Conservation (phyloP, 2,888 invertebrate genomes). For the Apocheima hispidaria region DNA sequence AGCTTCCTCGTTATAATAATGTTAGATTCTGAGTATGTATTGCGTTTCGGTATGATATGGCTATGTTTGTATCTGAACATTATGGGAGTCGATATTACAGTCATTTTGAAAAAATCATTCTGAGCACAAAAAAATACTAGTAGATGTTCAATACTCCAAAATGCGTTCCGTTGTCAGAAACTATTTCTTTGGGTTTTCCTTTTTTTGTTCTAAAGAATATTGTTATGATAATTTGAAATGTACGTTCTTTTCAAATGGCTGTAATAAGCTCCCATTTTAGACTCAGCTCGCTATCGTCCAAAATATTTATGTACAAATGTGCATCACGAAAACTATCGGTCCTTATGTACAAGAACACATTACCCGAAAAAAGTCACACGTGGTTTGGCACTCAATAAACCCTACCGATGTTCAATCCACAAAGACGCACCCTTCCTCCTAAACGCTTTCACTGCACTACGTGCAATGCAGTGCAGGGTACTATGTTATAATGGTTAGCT, state of each 20-base stretch:
- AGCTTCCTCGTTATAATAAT: conserved; percentile 65
- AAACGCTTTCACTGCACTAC: conserved; percentile 40
- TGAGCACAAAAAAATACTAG: no score
- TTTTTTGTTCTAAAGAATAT: neutral
- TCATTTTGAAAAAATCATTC: conserved; percentile 46
- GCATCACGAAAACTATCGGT: conserved; percentile 49
- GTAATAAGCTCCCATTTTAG: conserved; percentile 52
- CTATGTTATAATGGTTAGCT: neutral
- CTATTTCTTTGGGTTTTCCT: neutral
- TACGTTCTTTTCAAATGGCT: conserved; percentile 47
- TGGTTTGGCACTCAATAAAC: conserved; percentile 75
- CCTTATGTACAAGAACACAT: conserved; percentile 47
- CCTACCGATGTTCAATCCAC: conserved; percentile 3
- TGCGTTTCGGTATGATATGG: conserved; percentile 63
- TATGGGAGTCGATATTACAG: conserved; percentile 56
- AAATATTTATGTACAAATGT: conserved; percentile 30
- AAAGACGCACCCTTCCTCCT: neutral
- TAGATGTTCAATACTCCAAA: no score
- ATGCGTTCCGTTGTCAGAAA: no score
- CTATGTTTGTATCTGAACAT: conserved; percentile 43
- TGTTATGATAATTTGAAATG: neutral
- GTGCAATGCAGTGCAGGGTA: conserved; percentile 2
- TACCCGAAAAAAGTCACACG: conserved; percentile 49
- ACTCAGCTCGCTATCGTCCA: conserved; percentile 65
- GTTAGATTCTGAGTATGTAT: conserved; percentile 60